Evolutionary conservation across 2,113 vertebrate genomes (phyloP), one percentile per base, ranked within the genome.

Genomic region (Pedetes capensis): DNA sequence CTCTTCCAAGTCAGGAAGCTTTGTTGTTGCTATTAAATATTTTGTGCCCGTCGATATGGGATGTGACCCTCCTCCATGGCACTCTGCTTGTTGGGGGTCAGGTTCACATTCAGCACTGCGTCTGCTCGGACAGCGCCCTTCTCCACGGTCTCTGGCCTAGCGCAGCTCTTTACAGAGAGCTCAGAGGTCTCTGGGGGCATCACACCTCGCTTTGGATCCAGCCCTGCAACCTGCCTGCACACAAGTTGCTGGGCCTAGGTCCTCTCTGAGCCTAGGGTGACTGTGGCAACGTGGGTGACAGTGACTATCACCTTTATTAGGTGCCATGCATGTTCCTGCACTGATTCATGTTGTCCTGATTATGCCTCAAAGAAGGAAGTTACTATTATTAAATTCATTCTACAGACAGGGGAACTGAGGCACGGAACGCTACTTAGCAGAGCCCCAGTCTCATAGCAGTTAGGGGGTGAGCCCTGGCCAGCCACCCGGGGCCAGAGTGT

Each of bases 71-170:
- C 57, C 59, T 10, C 23, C 49, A 32, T 20, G 2, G 11, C 18
- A 29, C 37, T 17, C 42, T n/a, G 39, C 23, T 22, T 12, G 12
- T 29, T 23, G 69, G 49, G 32, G 3, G 7, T 22, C 0, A 34
- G 13, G 27, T 55, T 2, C 12, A 0, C 1, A 3, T 6, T 53
- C 22, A 4, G 11, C 23, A 5, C 5, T 2, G 3, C 20, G 1
- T 49, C 20, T 9, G 4, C 29, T n/a, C 23, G 8, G 12, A 1
- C 8, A n/a, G 37, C 59, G 1, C 32, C 85, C 39, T 22, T 2
- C 8, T 16, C 25, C 2, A 8, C 8, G 53, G 53, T 37, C 84
- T 37, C 13, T 2, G 22, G 69, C 39, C 29, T 42, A 29, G 17
- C 25, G 37, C 25, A 18, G 88, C 84, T 79, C 79, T 63, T n/a